phyloP scores from a whole-genome alignment of 1,140 invertebrate genomes.

The Xylocopa sonorina region DNA sequence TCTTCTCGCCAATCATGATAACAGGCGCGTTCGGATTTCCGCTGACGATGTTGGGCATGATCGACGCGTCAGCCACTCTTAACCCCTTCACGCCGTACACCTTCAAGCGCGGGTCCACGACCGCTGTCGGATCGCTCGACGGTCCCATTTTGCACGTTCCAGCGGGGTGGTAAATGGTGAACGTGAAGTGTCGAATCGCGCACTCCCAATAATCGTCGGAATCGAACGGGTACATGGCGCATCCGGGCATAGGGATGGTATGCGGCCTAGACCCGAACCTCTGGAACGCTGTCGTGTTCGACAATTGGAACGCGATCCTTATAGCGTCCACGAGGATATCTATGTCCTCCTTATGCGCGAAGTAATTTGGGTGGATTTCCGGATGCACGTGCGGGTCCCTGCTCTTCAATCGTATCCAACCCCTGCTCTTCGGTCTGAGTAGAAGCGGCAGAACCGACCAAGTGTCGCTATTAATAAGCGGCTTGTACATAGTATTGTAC shows the following conservation, averaged over 20 bases:
- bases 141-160: slow-evolving; percentile 95
- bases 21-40: slow-evolving; percentile 91
- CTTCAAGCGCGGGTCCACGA: slow-evolving; percentile 90
- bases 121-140: slow-evolving; percentile 87
- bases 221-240: slow-evolving; percentile 87
- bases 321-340: slow-evolving; percentile 90
- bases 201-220: slow-evolving; percentile 95
- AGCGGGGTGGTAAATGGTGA: slow-evolving; percentile 93
- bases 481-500: slow-evolving; percentile 93
- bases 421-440: slow-evolving; percentile 91
- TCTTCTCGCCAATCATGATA: slow-evolving; percentile 92
- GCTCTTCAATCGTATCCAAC: slow-evolving; percentile 90
- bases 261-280: slow-evolving; percentile 90
- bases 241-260: slow-evolving; percentile 90
- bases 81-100: slow-evolving; percentile 89
- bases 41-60: slow-evolving; percentile 91
- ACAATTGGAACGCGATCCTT: slow-evolving; percentile 90
- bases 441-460: slow-evolving; percentile 92
- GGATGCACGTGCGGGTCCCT: slow-evolving; percentile 91
- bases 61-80: slow-evolving; percentile 89
- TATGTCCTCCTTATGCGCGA: slow-evolving; percentile 90
- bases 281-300: slow-evolving; percentile 90
- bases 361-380: slow-evolving; percentile 95
- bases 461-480: slow-evolving; percentile 88
- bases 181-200: slow-evolving; percentile 89